These are phyloP conservation scores for Drosophila yakuba DNA, from an alignment of 1,140 invertebrate genomes.

Conservation along the genomic window DNA sequence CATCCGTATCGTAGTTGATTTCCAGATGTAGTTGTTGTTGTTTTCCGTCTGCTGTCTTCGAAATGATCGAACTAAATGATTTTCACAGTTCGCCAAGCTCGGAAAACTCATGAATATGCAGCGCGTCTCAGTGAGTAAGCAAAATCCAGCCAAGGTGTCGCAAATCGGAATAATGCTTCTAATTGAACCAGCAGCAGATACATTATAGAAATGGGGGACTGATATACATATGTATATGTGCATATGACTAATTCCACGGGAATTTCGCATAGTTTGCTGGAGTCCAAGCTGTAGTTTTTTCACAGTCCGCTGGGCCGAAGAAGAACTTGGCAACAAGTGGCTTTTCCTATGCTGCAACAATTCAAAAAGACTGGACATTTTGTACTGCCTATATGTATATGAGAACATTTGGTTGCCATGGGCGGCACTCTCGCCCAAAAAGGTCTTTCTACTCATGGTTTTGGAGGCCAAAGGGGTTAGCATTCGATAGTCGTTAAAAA, in stretches of 20 bases:
- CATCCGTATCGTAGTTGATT: slow-evolving; percentile 14
- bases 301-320: neutral
- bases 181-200: slow-evolving; percentile 22
- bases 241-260: slow-evolving; percentile 12
- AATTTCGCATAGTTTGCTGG: slow-evolving; percentile 2
- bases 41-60: slow-evolving; percentile 36
- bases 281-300: neutral
- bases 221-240: neutral
- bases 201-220: slow-evolving; percentile 11
- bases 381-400: neutral
- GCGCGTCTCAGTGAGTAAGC: slow-evolving; percentile 46
- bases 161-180: slow-evolving; percentile 47
- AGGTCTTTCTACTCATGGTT: neutral
- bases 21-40: slow-evolving; percentile 9
- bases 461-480: neutral
- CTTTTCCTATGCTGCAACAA: neutral
- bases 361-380: neutral
- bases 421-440: neutral
- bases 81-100: slow-evolving; percentile 56
- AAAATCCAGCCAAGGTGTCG: slow-evolving; percentile 37
- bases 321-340: slow-evolving; percentile 3
- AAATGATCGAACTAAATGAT: slow-evolving; percentile 41
- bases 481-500: too few relatives aligned
- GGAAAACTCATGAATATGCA: slow-evolving; percentile 67
- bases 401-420: neutral